phyloP scores from a whole-genome alignment of 1,140 invertebrate species.

The Protaetia brevitarsis region DNA sequence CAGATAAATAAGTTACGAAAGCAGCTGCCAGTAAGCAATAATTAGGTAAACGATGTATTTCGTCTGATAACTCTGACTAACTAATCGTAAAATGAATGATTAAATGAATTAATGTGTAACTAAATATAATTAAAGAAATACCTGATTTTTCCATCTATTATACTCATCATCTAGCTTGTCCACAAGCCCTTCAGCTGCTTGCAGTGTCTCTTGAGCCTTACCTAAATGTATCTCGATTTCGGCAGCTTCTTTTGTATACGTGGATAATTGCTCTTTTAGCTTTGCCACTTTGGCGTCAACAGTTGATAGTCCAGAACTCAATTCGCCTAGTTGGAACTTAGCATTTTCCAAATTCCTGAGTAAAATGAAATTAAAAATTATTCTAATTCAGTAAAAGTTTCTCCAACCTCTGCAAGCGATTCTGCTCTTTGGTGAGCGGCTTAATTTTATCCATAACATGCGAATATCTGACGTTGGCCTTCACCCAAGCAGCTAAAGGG shows the following conservation, averaged over 20 bases:
- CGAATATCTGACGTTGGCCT: slow-evolving; percentile 91
- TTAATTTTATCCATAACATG: slow-evolving; percentile 87
- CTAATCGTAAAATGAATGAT: slow-evolving; percentile 20
- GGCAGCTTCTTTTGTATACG: slow-evolving; percentile 90
- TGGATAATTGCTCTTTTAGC: slow-evolving; percentile 78
- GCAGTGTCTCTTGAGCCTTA: slow-evolving; percentile 77
- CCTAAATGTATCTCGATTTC: slow-evolving; percentile 87
- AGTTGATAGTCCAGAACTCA: slow-evolving; percentile 77
- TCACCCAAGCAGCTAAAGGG: slow-evolving; percentile 95
- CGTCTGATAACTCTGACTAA: slow-evolving; percentile 59
- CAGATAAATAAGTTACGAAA: slow-evolving; percentile 73
- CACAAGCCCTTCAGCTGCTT: slow-evolving; percentile 80
- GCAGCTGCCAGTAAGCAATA: slow-evolving; percentile 69
- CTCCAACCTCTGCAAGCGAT: slow-evolving; percentile 46
- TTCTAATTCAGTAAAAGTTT: background rate
- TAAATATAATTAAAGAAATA: slow-evolving; percentile 10
- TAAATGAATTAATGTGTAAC: background rate
- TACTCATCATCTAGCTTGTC: slow-evolving; percentile 87
- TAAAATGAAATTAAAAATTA: slow-evolving; percentile 5
- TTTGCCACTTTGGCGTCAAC: slow-evolving; percentile 87
- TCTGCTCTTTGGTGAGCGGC: slow-evolving; percentile 85
- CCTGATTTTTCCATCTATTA: slow-evolving; percentile 72
- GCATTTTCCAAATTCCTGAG: slow-evolving; percentile 75
- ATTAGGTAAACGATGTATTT: slow-evolving; percentile 60
- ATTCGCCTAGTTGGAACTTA: slow-evolving; percentile 76